phyloP scores from a whole-genome alignment of 2,113 vertebrate species.

The Sturnus vulgaris region DNA sequence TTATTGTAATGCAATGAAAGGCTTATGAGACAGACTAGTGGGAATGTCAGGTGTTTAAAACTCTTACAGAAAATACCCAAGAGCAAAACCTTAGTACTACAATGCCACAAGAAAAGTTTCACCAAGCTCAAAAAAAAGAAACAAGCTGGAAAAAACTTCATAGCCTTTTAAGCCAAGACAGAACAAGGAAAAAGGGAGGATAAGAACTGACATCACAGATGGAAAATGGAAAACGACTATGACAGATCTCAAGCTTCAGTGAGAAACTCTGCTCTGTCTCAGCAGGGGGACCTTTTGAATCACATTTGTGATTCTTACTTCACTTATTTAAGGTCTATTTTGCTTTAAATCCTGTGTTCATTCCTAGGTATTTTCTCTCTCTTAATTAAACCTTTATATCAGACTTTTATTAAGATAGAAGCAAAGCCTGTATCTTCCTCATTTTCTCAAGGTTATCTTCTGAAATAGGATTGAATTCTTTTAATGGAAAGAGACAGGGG shows the following conservation, averaged over 20 bases:
- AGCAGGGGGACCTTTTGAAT: background rate
- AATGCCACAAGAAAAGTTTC: background rate
- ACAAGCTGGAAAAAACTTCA: background rate
- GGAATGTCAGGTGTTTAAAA: background rate
- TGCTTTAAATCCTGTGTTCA: slow-evolving; percentile 1
- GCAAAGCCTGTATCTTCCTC: background rate
- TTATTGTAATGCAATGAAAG: background rate
- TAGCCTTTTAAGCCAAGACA: background rate
- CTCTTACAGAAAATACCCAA: background rate
- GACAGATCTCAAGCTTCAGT: background rate
- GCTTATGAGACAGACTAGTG: background rate
- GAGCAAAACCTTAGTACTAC: background rate
- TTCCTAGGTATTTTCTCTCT: slow-evolving; percentile 3
- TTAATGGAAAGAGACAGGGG: background rate
- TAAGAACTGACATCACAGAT: background rate
- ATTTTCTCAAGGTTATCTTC: slow-evolving; percentile 38
- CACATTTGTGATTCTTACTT: background rate
- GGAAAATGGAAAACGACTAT: background rate
- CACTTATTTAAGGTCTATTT: background rate
- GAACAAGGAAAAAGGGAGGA: background rate
- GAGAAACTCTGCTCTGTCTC: background rate
- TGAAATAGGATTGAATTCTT: slow-evolving; percentile 7
- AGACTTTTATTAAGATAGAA: slow-evolving; percentile 33
- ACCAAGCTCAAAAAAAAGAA: background rate
- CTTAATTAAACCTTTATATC: slow-evolving; percentile 48